Evolutionary conservation across 2,797 vertebrate genomes (phyloP), one percentile per base, ranked within the genome.

Genomic region (Syncerus caffer): DNA sequence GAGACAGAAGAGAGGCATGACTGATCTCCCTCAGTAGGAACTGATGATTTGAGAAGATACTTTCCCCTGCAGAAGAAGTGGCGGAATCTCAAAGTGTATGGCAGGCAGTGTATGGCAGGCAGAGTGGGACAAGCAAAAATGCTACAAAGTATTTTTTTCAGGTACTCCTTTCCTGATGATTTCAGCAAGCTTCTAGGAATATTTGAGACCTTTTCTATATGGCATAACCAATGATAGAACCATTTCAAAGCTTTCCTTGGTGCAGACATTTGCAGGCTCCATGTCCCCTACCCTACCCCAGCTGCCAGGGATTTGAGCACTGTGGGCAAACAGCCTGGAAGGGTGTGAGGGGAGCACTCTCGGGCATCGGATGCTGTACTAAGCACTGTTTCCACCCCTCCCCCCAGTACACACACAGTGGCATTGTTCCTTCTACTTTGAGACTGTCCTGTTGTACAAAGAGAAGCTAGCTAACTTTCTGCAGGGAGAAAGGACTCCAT

Each of bases 161-260:
- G 21, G 64, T 45, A 42, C 17, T 7, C 31, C 80, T 64, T 92
- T 79, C 79, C 89, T 89, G 29, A 94, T 80, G 85, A 91, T 88
- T 93, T 89, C 79, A 93, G 45, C 11, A 60, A 87, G 13, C 62
- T 55, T 85, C 79, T 83, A 89, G 57, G 79, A 85, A 85, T 31
- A 38, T 42, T 53, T 42, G 23, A 47, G 2, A 9, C 58, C 78
- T 90, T 94, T 50, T 21, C 31, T 60, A 60, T 45, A 42, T 29
- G 93, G 53, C 53, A 79, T 74, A 87, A 78, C n/a, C 85, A 53
- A 78, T 2, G 57, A 80, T 10, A 60, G 78, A 89, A 91, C 38
- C 7, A 34, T 91, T 93, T 89, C 85, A 87, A 92, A 93, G 85
- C 42, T 53, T 42, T 89, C 27, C 38, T 4, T 84, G 84, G 64